Percentiles rank a stretch among this genome's conserved stretches.
Conservation (phyloP, 2,888 invertebrate genomes). For the Villa cingulata region DNA sequence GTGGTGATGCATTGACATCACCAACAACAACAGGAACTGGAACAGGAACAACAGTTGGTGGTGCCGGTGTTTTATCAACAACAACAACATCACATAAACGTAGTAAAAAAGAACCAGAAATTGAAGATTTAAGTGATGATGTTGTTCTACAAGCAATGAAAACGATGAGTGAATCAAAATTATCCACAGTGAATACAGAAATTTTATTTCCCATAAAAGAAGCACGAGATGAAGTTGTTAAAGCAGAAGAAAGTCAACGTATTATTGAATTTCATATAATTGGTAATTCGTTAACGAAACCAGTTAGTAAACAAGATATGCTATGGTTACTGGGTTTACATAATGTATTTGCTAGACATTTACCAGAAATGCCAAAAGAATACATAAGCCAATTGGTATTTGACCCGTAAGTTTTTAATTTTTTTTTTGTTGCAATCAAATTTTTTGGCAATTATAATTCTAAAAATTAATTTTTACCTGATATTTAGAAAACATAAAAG, state of each 20-base stretch:
- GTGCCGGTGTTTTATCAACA: too few species aligned
- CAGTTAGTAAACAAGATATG: constrained; percentile 80
- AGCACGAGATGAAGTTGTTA: constrained; percentile 81
- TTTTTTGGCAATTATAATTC: neutral
- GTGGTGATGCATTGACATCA: neutral
- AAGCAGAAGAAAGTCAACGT: constrained; percentile 76
- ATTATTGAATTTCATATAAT: constrained; percentile 89
- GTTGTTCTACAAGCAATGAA: constrained; percentile 70
- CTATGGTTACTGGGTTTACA: constrained; percentile 74
- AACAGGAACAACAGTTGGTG: too few species aligned
- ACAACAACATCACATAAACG: constrained; percentile 3
- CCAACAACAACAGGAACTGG: too few species aligned
- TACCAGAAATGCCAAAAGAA: constrained; percentile 95
- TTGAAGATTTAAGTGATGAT: constrained; percentile 60
- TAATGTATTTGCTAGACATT: constrained; percentile 88
- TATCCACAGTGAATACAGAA: constrained; percentile 46
- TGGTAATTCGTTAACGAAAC: constrained; percentile 77
- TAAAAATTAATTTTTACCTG: neutral
- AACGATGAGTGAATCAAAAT: constrained; percentile 65
- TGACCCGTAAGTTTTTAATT: constrained; percentile 59
- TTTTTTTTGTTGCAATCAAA: neutral
- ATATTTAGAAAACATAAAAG: constrained; percentile 75
- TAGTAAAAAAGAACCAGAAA: constrained; percentile 31
- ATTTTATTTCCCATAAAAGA: constrained; percentile 65
- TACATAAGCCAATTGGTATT: constrained; percentile 92